Evolutionary conservation across 2,797 vertebrate genomes (phyloP).

Genomic region (Diceros bicornis): DNA sequence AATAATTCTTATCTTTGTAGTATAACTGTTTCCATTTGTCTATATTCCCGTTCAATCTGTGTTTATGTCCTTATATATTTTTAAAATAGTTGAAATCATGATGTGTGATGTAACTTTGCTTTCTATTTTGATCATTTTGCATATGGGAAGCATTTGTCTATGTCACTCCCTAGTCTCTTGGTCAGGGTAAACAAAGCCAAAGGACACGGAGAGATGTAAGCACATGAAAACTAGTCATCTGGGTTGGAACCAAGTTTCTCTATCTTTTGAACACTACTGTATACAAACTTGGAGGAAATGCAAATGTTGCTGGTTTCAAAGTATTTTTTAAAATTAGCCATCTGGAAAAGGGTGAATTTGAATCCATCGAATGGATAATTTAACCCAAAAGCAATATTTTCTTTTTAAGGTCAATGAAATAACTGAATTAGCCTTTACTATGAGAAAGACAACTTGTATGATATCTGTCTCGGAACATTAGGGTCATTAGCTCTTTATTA

Average conservation of each 20-base stretch:
- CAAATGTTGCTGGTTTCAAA: background rate
- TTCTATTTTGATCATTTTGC: background rate
- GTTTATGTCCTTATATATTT: background rate
- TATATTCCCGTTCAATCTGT: background rate
- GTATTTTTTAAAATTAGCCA: background rate
- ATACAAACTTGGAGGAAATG: background rate
- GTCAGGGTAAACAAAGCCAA: background rate
- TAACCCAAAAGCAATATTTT: background rate
- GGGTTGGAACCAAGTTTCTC: background rate
- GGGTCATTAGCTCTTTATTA: background rate
- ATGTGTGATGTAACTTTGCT: background rate
- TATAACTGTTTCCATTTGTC: background rate
- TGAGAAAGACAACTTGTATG: background rate
- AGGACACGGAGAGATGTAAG: background rate
- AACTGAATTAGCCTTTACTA: background rate
- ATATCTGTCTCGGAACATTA: background rate
- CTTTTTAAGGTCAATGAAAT: slow-evolving; percentile 43
- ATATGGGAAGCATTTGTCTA: background rate
- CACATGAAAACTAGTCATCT: background rate
- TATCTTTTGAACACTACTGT: background rate
- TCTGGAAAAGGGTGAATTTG: background rate
- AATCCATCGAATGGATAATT: background rate
- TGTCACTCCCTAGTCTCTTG: background rate
- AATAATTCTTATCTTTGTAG: background rate
- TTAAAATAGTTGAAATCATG: background rate